Evolutionary conservation across 2,888 invertebrate genomes (phyloP).

Genomic region (Vandiemenella viatica): DNA sequence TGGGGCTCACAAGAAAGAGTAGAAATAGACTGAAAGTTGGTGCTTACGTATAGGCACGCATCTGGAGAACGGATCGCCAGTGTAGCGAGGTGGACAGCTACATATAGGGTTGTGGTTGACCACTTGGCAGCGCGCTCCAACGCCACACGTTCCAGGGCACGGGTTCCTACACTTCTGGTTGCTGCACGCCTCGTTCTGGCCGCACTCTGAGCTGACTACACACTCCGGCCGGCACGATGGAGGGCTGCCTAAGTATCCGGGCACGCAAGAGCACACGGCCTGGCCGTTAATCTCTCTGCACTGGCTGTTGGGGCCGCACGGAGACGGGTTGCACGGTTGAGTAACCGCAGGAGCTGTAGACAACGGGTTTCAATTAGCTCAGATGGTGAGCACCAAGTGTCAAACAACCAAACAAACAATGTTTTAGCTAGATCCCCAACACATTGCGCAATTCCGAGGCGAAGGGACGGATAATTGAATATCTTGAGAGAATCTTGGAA

Average conservation of each 20-base stretch:
- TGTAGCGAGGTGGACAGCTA: slow-evolving; percentile 47
- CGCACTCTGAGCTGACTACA: slow-evolving; percentile 59
- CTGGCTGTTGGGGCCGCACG: slow-evolving; percentile 62
- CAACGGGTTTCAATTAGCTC: too few relatives aligned
- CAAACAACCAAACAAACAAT: too few relatives aligned
- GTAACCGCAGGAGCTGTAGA: slow-evolving; percentile 30
- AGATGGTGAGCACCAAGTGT: too few relatives aligned
- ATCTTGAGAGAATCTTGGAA: too few relatives aligned
- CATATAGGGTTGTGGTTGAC: slow-evolving; percentile 68
- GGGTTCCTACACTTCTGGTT: slow-evolving; percentile 68
- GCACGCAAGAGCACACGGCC: slow-evolving; percentile 60
- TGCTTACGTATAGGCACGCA: slow-evolving; percentile 27
- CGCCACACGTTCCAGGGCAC: slow-evolving; percentile 63
- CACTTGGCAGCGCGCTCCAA: slow-evolving; percentile 52
- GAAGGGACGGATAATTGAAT: too few relatives aligned
- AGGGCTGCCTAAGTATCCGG: slow-evolving; percentile 56
- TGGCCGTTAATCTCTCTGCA: slow-evolving; percentile 54
- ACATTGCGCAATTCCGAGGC: too few relatives aligned
- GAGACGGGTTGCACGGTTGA: slow-evolving; percentile 48
- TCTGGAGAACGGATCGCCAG: slow-evolving; percentile 36
- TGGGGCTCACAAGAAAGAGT: too few relatives aligned
- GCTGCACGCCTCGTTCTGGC: slow-evolving; percentile 55
- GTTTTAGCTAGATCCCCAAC: too few relatives aligned
- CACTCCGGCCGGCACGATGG: slow-evolving; percentile 67
- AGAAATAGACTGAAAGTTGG: too few relatives aligned